These are phyloP conservation scores for Drosophila oshimai DNA, from an alignment of 1,140 invertebrate genomes.

Conservation along the genomic window DNA sequence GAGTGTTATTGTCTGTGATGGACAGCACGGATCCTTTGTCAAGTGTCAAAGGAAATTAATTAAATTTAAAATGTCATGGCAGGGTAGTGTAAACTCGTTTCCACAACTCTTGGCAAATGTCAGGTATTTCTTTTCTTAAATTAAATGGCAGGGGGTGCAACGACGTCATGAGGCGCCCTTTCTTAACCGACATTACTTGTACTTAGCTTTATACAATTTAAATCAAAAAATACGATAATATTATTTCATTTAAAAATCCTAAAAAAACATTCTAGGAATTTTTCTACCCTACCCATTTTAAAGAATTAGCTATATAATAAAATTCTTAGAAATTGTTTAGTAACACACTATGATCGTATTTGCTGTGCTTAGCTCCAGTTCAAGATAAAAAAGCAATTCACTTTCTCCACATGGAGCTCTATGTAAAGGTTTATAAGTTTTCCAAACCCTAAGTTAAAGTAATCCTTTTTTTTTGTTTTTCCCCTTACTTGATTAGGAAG, in stretches of 20 bases:
- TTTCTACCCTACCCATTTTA: no score
- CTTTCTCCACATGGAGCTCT: neutral
- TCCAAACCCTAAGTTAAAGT: neutral
- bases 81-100: neutral
- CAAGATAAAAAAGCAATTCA: neutral
- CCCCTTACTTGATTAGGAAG: slow-evolving; percentile 8
- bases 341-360: no score
- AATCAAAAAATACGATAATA: no score
- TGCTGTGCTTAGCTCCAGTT: no score
- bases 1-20: slow-evolving; percentile 7
- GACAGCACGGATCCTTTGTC: slow-evolving; percentile 27
- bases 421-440: neutral
- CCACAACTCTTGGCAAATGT: slow-evolving; percentile 14
- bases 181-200: neutral
- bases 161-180: slow-evolving; percentile 23
- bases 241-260: no score
- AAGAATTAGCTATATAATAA: no score
- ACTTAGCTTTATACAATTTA: no score
- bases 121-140: slow-evolving; percentile 17
- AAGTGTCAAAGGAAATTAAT: slow-evolving; percentile 56
- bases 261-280: no score
- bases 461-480: neutral
- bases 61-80: slow-evolving; percentile 38
- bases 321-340: no score
- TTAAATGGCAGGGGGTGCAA: slow-evolving; percentile 40